These are phyloP conservation scores for Microctonus hyperodae DNA, from an alignment of 2,888 invertebrate genomes.

Conservation along the genomic window DNA sequence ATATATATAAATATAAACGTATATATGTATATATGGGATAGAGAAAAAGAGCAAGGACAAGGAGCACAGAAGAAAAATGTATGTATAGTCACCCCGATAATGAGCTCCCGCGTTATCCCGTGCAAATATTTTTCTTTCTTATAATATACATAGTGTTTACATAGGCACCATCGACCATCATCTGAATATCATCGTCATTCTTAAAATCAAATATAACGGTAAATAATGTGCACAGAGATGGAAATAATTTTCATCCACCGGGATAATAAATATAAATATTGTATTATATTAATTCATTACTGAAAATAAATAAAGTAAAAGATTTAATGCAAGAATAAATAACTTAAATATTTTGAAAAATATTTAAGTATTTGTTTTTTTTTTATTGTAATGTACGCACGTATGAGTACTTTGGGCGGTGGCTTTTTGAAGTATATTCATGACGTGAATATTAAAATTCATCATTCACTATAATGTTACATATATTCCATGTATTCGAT, in stretches of 20 bases:
- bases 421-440: constrained; percentile 33
- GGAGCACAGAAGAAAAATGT: constrained; percentile 35
- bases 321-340: too few species aligned
- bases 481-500: not conserved
- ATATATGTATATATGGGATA: constrained; percentile 3
- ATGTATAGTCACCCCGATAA: constrained; percentile 54
- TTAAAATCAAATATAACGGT: constrained; percentile 10
- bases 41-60: not conserved
- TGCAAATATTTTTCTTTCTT: constrained; percentile 62
- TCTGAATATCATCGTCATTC: constrained; percentile 21
- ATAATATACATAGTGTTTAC: constrained; percentile 56
- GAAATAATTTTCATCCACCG: constrained; percentile 25
- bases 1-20: constrained; percentile 13
- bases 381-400: constrained; percentile 51
- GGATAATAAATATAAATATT: not conserved
- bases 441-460: constrained; percentile 39
- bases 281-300: not conserved
- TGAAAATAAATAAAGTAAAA: constrained; percentile 28
- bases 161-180: constrained; percentile 46
- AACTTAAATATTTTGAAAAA: not conserved
- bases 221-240: constrained; percentile 17
- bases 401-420: constrained; percentile 38
- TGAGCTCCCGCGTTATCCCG: constrained; percentile 60
- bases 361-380: too few species aligned
- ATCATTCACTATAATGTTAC: constrained; percentile 26